Evolutionary conservation across 2,888 invertebrate genomes (phyloP).

Genomic region (Ernsta delagoae): DNA sequence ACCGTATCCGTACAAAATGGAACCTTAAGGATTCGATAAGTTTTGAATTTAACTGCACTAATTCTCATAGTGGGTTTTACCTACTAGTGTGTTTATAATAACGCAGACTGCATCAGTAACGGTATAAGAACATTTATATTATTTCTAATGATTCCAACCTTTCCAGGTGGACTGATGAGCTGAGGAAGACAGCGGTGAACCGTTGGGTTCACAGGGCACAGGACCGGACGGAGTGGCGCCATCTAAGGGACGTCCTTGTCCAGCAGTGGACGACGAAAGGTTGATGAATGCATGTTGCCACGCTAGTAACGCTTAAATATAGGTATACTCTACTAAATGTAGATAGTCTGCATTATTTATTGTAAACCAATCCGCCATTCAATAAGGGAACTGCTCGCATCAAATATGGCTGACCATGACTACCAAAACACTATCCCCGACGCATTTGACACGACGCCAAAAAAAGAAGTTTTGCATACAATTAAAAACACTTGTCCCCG

Average conservation of each 20-base stretch:
- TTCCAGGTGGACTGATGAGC: too few species aligned
- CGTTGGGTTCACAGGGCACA: too few species aligned
- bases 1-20: slow-evolving; percentile 8
- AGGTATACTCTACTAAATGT: too few species aligned
- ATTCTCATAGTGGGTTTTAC: neutral
- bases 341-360: neutral
- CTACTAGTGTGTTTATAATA: neutral
- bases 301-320: too few species aligned
- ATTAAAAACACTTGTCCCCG: slow-evolving; percentile 28
- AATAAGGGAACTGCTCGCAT: neutral
- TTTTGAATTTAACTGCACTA: slow-evolving; percentile 18
- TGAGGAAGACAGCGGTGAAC: too few species aligned
- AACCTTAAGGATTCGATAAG: slow-evolving; percentile 19
- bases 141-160: too few species aligned
- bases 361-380: neutral
- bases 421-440: neutral
- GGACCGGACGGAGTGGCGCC: too few species aligned
- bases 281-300: too few species aligned
- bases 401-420: slow-evolving; percentile 13
- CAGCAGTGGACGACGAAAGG: too few species aligned
- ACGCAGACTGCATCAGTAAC: neutral
- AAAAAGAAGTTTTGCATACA: slow-evolving; percentile 32
- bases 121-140: too few species aligned
- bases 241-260: too few species aligned
- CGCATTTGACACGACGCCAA: slow-evolving; percentile 16